Evolutionary conservation across 2,113 vertebrate genomes (phyloP).

Genomic region (Peromyscus polionotus): DNA sequence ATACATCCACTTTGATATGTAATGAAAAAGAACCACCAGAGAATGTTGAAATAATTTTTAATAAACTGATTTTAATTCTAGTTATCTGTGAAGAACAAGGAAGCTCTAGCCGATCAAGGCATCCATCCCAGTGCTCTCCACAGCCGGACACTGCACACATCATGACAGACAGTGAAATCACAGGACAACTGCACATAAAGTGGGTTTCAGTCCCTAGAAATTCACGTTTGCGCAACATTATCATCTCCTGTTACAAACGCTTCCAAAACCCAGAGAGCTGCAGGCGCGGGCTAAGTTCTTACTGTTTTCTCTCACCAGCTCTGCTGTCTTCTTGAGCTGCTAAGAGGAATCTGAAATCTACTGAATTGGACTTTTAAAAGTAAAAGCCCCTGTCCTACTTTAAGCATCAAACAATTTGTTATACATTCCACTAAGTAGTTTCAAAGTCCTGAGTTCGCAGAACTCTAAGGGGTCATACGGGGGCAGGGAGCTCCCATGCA

Average conservation of each 20-base stretch:
- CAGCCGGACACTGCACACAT: neutral
- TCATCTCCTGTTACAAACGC: neutral
- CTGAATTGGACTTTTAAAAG: slow-evolving; percentile 64
- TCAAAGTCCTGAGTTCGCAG: slow-evolving; percentile 47
- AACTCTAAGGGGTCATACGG: neutral
- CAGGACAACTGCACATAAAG: neutral
- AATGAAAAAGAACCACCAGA: neutral
- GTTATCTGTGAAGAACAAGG: neutral
- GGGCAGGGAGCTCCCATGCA: neutral
- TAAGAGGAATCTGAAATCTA: slow-evolving; percentile 58
- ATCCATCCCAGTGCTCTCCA: neutral
- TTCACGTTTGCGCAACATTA: neutral
- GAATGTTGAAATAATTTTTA: neutral
- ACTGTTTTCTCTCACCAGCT: slow-evolving; percentile 51
- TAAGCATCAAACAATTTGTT: slow-evolving; percentile 63
- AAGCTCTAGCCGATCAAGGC: neutral
- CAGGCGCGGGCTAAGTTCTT: neutral
- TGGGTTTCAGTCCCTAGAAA: neutral
- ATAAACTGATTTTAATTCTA: neutral
- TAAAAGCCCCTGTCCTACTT: slow-evolving; percentile 58
- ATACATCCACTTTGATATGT: neutral
- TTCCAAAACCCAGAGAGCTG: slow-evolving; percentile 10
- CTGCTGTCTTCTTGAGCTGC: slow-evolving; percentile 59
- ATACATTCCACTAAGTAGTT: slow-evolving; percentile 62
- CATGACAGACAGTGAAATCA: neutral